Percentiles rank a stretch among this genome's conserved stretches.
phyloP scores from a whole-genome alignment of 2,888 invertebrate species.

The Tipula unca region DNA sequence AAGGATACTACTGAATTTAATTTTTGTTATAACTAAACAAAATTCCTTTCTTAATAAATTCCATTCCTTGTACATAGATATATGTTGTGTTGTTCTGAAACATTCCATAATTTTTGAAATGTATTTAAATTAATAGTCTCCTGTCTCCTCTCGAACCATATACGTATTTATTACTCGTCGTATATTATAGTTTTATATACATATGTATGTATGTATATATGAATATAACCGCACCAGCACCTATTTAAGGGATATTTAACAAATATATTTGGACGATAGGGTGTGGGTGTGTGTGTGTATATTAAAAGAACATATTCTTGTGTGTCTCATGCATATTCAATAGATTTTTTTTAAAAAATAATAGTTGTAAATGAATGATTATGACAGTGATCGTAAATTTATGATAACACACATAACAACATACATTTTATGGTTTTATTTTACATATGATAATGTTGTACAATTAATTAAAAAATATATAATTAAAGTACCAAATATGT shows the following conservation, averaged over 20 bases:
- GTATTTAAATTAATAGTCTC: neutral
- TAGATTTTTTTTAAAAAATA: neutral
- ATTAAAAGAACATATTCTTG: neutral
- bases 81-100: neutral
- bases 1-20: neutral
- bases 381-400: neutral
- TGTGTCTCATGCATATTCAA: neutral
- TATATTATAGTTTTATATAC: neutral
- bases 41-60: neutral
- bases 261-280: neutral
- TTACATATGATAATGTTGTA: neutral
- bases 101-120: conserved; percentile 14
- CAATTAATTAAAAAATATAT: no score
- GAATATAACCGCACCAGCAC: neutral
- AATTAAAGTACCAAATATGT: no score
- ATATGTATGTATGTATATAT: no score
- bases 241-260: neutral
- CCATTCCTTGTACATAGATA: neutral
- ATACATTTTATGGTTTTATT: neutral
- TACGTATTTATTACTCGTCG: neutral
- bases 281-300: neutral
- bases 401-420: neutral
- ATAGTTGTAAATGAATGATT: neutral
- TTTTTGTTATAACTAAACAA: neutral
- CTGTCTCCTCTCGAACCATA: neutral